Base-by-base conservation (phyloP, 1,140 invertebrate genomes). In the Cydia pomonella region DNA sequence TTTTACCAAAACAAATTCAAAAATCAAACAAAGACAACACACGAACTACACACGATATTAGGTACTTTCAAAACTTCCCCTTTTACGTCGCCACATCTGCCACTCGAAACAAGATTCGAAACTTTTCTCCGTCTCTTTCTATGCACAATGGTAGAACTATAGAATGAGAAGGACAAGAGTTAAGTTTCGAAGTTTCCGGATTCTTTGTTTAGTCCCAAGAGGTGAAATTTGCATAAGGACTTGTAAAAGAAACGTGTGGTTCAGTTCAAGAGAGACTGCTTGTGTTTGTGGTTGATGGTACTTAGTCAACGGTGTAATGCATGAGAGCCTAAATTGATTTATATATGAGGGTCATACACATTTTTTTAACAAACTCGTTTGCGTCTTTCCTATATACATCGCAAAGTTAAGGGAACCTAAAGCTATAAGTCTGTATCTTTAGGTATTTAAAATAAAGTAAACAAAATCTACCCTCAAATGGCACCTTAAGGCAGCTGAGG, bases 211-310 rank as follows among this genome's bases (percentile, higher is more conserved):
- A 16, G 64, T 3, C 64, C 64, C 64, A n/a, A 27, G n/a, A 33
- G 64, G 63, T 27, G 13, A 23, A 41, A 69, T 69, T 23, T 38
- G 29, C 64, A 69, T 69, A 66, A 27, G 25, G 63, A 18, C 3
- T 2, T 38, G n/a, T 38, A 69, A 69, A 69, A 69, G 64, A 38
- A 69, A 66, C 63, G 33, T 63, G 23, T 66, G 63, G 27, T 69
- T 16, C n/a, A 23, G n/a, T 23, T 10, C 7, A 9, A 10, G 33
- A 53, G 4, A 7, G 50, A 53, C 12, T 53, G n/a, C 4, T 47
- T 53, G 50, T 18, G 12, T 13, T 44, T 63, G 25, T 23, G n/a
- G 53, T 18, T 0, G 62, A 9, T 13, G 10, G 62, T 27, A 63
- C 25, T 63, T 63, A 1, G 18, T 21, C 13, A 44, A 12, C 33